phyloP scores from a whole-genome alignment of 2,888 invertebrate genomes.

The Spisula solida region DNA sequence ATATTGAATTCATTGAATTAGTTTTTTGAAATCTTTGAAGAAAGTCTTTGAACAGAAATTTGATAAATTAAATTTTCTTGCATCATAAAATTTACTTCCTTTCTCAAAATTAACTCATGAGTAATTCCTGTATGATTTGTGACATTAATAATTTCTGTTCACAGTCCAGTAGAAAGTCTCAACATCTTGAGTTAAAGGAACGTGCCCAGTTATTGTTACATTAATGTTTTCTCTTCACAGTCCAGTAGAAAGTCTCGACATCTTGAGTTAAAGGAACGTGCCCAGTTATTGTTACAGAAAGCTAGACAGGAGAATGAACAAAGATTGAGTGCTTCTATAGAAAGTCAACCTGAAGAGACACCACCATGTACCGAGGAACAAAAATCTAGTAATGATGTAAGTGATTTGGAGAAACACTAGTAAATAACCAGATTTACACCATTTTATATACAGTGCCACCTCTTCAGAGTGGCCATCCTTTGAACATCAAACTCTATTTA shows the following conservation, averaged over 20 bases:
- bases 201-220: conserved; percentile 94
- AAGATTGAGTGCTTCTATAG: conserved; percentile 34
- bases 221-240: too few species aligned
- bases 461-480: too few species aligned
- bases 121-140: neutral
- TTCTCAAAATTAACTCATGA: too few species aligned
- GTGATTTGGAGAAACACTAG: neutral
- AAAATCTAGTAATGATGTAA: conserved; percentile 47
- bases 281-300: conserved; percentile 94
- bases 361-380: conserved; percentile 32
- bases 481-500: too few species aligned
- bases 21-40: too few species aligned
- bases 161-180: conserved; percentile 88
- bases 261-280: conserved; percentile 94
- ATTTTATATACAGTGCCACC: too few species aligned
- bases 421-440: neutral
- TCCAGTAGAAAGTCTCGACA: conserved; percentile 90
- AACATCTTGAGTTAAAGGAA: conserved; percentile 95
- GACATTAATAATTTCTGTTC: conserved; percentile 15
- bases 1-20: too few species aligned
- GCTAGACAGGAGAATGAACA: conserved; percentile 91
- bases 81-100: too few species aligned
- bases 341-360: conserved; percentile 35
- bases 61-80: too few species aligned
- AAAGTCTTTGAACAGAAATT: too few species aligned